Conservation (phyloP, 2,888 invertebrate genomes). For the Meteorus cinctellus region DNA sequence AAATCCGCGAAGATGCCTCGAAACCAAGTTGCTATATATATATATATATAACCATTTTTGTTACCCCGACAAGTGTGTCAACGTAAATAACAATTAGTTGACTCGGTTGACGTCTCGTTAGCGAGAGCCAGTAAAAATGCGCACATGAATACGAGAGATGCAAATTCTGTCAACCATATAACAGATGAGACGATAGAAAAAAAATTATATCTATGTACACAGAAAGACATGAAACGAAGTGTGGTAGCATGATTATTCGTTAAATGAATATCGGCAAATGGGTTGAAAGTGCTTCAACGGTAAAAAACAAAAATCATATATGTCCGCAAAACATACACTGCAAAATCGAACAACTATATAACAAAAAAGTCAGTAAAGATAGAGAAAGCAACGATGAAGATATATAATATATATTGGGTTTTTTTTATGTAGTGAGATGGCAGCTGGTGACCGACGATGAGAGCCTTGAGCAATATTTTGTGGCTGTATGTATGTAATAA, state of each 20-base stretch:
- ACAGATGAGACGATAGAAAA: neutral
- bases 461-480: constrained; percentile 23
- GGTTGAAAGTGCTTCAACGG: neutral
- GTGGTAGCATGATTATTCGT: neutral
- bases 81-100: constrained; percentile 56
- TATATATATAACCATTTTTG: neutral
- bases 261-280: neutral
- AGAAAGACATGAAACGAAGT: neutral
- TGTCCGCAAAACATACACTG: too few relatives aligned
- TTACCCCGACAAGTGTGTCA: constrained; percentile 5
- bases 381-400: neutral
- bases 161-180: constrained; percentile 14
- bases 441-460: constrained; percentile 39
- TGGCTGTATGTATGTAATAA: constrained; percentile 6
- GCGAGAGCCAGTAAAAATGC: constrained; percentile 43
- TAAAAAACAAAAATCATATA: too few relatives aligned
- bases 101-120: constrained; percentile 49
- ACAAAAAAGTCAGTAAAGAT: too few relatives aligned
- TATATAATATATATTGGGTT: constrained; percentile 6
- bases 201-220: neutral
- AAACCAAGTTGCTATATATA: neutral
- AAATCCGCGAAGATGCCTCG: neutral
- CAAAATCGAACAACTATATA: too few relatives aligned
- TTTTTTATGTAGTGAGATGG: constrained; percentile 4
- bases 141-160: constrained; percentile 9